Conservation (phyloP, 2,888 invertebrate species). For the Chelonus formosanus region DNA sequence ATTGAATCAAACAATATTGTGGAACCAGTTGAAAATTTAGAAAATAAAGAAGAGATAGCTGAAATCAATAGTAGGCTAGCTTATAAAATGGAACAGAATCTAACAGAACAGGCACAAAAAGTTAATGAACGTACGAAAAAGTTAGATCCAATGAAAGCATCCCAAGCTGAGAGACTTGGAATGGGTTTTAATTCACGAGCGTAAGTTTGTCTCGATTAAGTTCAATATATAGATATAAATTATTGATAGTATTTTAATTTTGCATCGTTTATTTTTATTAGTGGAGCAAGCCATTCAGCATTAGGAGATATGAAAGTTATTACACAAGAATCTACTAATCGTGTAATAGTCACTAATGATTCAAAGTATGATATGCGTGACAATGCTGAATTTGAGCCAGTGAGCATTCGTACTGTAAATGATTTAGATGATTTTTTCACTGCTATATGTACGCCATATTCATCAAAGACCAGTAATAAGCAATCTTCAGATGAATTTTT, state of each 20-base stretch:
- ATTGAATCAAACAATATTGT: constrained; percentile 71
- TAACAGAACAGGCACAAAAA: constrained; percentile 74
- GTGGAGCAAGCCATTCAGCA: constrained; percentile 85
- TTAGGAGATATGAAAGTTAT: constrained; percentile 90
- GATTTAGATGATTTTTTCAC: constrained; percentile 66
- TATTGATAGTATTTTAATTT: neutral
- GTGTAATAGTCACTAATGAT: constrained; percentile 56
- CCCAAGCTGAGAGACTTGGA: constrained; percentile 90
- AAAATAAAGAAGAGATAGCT: constrained; percentile 75
- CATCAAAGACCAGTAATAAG: constrained; percentile 44
- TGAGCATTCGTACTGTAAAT: constrained; percentile 46
- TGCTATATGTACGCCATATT: constrained; percentile 48
- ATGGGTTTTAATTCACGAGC: constrained; percentile 79
- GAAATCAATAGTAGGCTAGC: constrained; percentile 74
- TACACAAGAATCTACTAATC: constrained; percentile 76
- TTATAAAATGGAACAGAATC: constrained; percentile 74
- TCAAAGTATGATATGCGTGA: constrained; percentile 46
- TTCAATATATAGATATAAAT: neutral
- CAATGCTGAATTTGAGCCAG: constrained; percentile 49
- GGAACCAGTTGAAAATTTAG: constrained; percentile 58
- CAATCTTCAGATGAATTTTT: constrained; percentile 62
- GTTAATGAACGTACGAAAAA: constrained; percentile 78
- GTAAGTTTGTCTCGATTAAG: constrained; percentile 56
- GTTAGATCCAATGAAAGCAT: constrained; percentile 83
- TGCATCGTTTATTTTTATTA: constrained; percentile 49